Percentiles rank a stretch among this genome's conserved stretches.
phyloP scores from a whole-genome alignment of 1,140 invertebrate species.

The Mya arenaria region DNA sequence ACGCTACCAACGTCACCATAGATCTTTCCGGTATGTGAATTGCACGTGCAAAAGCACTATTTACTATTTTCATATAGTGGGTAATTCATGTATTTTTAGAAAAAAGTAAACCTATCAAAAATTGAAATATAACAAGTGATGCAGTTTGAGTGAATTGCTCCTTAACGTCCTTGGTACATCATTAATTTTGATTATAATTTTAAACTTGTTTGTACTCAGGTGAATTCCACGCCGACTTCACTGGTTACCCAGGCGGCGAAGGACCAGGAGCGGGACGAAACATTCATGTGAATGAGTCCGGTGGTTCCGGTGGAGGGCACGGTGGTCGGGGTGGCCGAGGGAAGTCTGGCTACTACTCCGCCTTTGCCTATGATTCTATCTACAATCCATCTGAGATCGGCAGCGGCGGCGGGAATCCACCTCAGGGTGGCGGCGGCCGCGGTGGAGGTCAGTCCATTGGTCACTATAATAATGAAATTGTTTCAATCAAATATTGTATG shows the following conservation, averaged over 20 bases:
- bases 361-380: slow-evolving; percentile 67
- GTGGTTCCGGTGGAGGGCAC: slow-evolving; percentile 70
- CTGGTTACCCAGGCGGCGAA: slow-evolving; percentile 58
- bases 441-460: slow-evolving; percentile 65
- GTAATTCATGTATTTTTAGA: too few relatives aligned
- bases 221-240: slow-evolving; percentile 71
- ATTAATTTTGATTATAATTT: too few relatives aligned
- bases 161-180: too few relatives aligned
- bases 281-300: slow-evolving; percentile 44
- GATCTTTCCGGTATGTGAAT: slow-evolving; percentile 69
- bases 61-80: too few relatives aligned
- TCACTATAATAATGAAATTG: too few relatives aligned
- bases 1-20: slow-evolving; percentile 68
- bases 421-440: slow-evolving; percentile 57
- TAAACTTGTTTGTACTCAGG: too few relatives aligned
- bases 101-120: too few relatives aligned
- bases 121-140: too few relatives aligned
- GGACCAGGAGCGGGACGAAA: slow-evolving; percentile 65
- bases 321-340: slow-evolving; percentile 71
- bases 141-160: too few relatives aligned
- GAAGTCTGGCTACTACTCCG: slow-evolving; percentile 64
- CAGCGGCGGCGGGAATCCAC: slow-evolving; percentile 66
- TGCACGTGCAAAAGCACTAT: too few relatives aligned
- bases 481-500: too few relatives aligned
- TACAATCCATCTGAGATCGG: slow-evolving; percentile 63